Evolutionary conservation across 2,888 invertebrate genomes (phyloP).

Genomic region (Temnothorax rugatulus): DNA sequence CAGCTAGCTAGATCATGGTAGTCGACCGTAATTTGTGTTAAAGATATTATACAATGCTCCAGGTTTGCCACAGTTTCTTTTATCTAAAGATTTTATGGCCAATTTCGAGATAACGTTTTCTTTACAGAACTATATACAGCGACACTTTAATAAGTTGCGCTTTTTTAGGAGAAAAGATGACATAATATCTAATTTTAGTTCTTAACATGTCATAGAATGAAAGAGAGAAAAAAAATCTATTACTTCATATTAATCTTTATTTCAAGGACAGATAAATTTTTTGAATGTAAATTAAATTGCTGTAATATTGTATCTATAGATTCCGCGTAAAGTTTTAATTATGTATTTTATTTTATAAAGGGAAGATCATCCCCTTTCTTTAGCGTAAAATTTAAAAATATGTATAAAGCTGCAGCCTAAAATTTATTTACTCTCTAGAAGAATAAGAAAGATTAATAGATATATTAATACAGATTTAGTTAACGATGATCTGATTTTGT

Average conservation of each 20-base stretch:
- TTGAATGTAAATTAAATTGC: not conserved
- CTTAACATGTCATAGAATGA: not conserved
- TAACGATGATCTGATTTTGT: not conserved
- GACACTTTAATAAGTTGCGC: not conserved
- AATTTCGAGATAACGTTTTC: not conserved
- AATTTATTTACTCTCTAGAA: not conserved
- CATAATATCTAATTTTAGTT: not conserved
- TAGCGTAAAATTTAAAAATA: conserved; percentile 2
- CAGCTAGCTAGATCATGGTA: conserved; percentile 24
- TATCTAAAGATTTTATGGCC: not conserved
- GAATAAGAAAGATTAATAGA: not conserved
- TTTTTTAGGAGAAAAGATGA: not conserved
- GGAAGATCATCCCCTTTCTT: not conserved
- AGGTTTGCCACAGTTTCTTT: not conserved
- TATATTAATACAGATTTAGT: not conserved
- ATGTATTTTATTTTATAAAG: not conserved
- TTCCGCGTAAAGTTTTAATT: not conserved
- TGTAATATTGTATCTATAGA: not conserved
- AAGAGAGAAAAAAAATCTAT: not conserved
- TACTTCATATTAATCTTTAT: not conserved
- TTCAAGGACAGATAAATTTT: not conserved
- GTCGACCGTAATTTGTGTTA: conserved; percentile 43
- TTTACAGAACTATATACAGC: not conserved
- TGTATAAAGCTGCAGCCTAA: not conserved
- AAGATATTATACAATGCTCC: conserved; percentile 33